Base-by-base conservation (phyloP, 1,140 invertebrate species). In the Camponotus floridanus region DNA sequence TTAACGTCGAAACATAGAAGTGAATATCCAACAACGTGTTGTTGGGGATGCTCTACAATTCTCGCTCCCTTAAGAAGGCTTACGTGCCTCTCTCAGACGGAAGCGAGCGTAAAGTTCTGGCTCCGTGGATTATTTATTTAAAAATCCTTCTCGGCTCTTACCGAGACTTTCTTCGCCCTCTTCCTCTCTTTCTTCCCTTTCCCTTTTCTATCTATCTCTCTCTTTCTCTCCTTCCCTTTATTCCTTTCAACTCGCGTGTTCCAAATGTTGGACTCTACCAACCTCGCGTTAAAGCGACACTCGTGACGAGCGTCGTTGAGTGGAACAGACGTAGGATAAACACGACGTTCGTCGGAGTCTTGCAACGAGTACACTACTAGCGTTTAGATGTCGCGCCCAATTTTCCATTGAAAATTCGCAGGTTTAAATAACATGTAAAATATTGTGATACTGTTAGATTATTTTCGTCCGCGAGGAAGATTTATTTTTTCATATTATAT, bases 91-190 rank as follows among this genome's bases (percentile, higher is more conserved):
- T 71, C 79, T 76, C 62, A 85, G 68, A 84, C 33, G 79, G 70
- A 65, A 76, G 84, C 62, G 42, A 51, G 51, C 76, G 81, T 62
- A 87, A 85, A 74, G 79, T 83, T 71, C 79, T 7, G 42, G 68
- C 51, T 80, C 13, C 48, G 33, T 42, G n/a, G 64, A 90, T 90
- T 79, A 90, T 90, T 90, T 90, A 90, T 90, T 90, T 90, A 90
- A 84, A 87, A 90, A 90, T 90, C 81, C 86, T 83, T 90, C 81
- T 87, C 74, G 21, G 39, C 21, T 65, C 39, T 73, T 61, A 59
- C 61, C 48, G 48, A 51, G 55, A 73, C 85, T 51, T 65, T 74
- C 21, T 48, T 36, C 9, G 51, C 57, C 73, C 15, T 51, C 13
- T 51, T 6, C 15, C 45, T 48, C 45, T 48, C 11, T n/a, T n/a